A percentile compares a stretch with the other conserved stretches of the same genome.
Evolutionary conservation across 2,888 invertebrate species (phyloP).

Genomic region (Thecocarcelia acutangulata): DNA sequence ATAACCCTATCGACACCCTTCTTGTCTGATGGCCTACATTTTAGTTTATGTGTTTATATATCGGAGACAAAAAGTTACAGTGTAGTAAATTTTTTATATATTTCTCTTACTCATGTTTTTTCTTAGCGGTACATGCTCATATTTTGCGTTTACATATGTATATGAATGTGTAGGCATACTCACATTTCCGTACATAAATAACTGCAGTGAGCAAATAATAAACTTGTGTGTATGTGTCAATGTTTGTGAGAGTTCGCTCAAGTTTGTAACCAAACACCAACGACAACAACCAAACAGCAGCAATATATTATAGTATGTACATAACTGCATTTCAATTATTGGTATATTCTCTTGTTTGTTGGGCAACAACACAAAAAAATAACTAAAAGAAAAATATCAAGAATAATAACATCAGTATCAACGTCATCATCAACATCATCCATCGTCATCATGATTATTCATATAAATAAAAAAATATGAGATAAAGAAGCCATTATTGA

Average conservation of each 20-base stretch:
- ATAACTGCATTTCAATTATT: slow-evolving; percentile 49
- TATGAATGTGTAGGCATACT: neutral
- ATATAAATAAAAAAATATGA: neutral
- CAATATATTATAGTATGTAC: neutral
- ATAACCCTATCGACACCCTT: neutral
- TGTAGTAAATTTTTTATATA: neutral
- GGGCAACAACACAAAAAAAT: slow-evolving; percentile 11
- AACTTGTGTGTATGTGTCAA: neutral
- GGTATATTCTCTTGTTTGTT: slow-evolving; percentile 34
- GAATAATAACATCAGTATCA: slow-evolving; percentile 17
- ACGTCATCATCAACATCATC: neutral
- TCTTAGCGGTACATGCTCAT: neutral
- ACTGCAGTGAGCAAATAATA: neutral
- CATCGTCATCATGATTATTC: neutral
- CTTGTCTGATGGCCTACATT: no score
- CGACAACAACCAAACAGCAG: neutral
- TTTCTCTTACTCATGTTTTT: slow-evolving; percentile 1
- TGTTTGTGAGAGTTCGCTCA: slow-evolving; percentile 13
- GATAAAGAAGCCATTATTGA: slow-evolving; percentile 28
- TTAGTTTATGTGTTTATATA: neutral
- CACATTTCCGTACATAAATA: no score
- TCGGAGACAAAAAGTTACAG: neutral
- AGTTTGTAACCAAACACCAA: slow-evolving; percentile 40
- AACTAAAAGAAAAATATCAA: slow-evolving; percentile 20
- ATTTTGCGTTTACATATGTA: neutral